Evolutionary conservation across 1,140 invertebrate species (phyloP), one percentile per base, ranked within the genome.

Genomic region (Hylyphantes graminicola): DNA sequence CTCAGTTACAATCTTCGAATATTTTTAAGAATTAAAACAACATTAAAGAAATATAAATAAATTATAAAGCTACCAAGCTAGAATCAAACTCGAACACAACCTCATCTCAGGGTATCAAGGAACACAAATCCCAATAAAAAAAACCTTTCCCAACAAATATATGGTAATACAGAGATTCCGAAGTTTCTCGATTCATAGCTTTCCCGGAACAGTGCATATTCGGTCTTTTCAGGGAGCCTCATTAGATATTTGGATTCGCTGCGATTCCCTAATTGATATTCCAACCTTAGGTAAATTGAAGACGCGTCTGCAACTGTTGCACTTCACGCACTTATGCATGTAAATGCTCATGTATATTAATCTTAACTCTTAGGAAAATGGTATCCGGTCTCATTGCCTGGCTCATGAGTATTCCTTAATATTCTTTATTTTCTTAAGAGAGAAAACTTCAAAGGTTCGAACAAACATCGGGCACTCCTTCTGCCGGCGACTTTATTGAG

Each of bases 341-440:
- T 81, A 81, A 81, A 81, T 73, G 79, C 79, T 81, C 79, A 81
- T 81, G 79, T 81, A 81, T 81, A 81, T 81, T 81, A 73, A 81
- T 81, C 79, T 73, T 81, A 68, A 81, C 79, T 81, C 79, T 73
- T 81, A 72, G 63, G 67, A 73, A 70, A 72, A 73, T 68, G 57
- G 35, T 81, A 68, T 81, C 79, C 63, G 59, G 67, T 81, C 79
- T 81, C 79, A 73, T 81, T 81, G 12, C 13, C 53, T 15, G 79
- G 55, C 53, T 63, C 67, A 53, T 81, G 68, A 54, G 73, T 48
- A 55, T 73, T 72, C 73, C 79, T 81, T 73, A 81, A 81, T 81
- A 81, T 81, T 72, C 67, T 73, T 80, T 81, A 67, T 81, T 81
- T 81, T 73, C 65, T 81, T n/a, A n/a, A 81, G 73, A 61, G 78